Evolutionary conservation across 2,797 vertebrate species (phyloP).

Genomic region (Xenentodon cancila): DNA sequence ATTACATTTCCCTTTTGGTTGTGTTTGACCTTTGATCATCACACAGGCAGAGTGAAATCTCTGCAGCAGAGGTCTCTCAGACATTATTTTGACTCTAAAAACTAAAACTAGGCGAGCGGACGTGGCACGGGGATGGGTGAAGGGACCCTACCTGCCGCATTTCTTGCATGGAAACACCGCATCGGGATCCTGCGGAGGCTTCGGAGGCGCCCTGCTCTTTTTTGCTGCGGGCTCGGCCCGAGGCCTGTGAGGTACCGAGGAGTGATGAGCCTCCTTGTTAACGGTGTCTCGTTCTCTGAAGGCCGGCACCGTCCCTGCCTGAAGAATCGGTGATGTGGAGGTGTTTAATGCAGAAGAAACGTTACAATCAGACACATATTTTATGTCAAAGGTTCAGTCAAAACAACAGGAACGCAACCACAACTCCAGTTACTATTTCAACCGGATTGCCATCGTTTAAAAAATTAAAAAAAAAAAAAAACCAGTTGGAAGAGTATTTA

Average conservation of each 20-base stretch:
- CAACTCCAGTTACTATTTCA: too few relatives aligned
- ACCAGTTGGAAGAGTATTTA: too few relatives aligned
- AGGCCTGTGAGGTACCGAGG: conserved; percentile 35
- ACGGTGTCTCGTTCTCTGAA: conserved; percentile 79
- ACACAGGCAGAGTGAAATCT: too few relatives aligned
- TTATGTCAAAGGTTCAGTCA: too few relatives aligned
- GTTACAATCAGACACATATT: too few relatives aligned
- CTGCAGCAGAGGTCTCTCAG: neutral
- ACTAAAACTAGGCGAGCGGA: neutral
- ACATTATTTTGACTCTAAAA: neutral
- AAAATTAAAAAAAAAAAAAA: too few relatives aligned
- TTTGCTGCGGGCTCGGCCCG: conserved; percentile 63
- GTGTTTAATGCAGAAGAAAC: too few relatives aligned
- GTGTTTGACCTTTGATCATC: too few relatives aligned
- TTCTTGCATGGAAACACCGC: conserved; percentile 93
- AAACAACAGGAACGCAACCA: too few relatives aligned
- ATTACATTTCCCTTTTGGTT: too few relatives aligned
- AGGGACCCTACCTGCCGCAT: conserved; percentile 85
- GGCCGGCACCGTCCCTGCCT: conserved; percentile 81
- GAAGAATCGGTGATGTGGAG: neutral
- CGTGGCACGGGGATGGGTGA: neutral
- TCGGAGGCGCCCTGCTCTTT: conserved; percentile 53
- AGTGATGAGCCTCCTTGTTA: conserved; percentile 33
- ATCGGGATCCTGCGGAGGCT: conserved; percentile 70
- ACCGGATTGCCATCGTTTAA: too few relatives aligned